These are phyloP conservation scores for Heliconius melpomene DNA, from an alignment of 1,140 invertebrate species.

Conservation along the genomic window DNA sequence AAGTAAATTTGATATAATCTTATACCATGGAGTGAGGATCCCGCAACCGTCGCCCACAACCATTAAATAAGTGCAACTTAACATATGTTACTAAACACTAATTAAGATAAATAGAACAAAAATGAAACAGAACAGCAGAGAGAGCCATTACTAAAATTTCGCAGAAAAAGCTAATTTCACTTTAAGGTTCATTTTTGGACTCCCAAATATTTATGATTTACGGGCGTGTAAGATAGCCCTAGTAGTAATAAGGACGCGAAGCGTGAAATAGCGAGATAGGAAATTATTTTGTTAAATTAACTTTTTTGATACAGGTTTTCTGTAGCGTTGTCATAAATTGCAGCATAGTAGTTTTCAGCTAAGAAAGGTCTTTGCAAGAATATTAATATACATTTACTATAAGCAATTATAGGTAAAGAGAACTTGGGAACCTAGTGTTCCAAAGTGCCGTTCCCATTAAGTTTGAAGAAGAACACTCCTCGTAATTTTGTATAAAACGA, in stretches of 20 bases:
- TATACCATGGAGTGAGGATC: too few relatives aligned
- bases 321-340: too few relatives aligned
- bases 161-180: not conserved
- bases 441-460: too few relatives aligned
- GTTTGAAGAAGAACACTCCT: too few relatives aligned
- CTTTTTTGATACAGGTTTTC: not conserved
- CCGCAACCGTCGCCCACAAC: too few relatives aligned
- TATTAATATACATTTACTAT: not conserved
- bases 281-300: not conserved
- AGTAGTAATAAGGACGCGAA: not conserved
- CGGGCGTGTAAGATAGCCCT: not conserved
- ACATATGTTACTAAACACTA: not conserved
- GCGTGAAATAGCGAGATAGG: not conserved
- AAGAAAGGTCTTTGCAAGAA: not conserved
- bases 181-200: conserved; percentile 3
- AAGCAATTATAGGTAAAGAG: too few relatives aligned
- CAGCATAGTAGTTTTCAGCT: too few relatives aligned
- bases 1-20: too few relatives aligned
- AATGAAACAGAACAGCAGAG: not conserved
- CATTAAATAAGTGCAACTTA: not conserved
- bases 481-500: too few relatives aligned
- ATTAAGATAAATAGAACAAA: not conserved
- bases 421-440: too few relatives aligned
- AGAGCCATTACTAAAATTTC: not conserved
- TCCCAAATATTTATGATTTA: not conserved